Evolutionary conservation across 2,113 vertebrate species (phyloP).

Genomic region (Phyllostomus discolor): DNA sequence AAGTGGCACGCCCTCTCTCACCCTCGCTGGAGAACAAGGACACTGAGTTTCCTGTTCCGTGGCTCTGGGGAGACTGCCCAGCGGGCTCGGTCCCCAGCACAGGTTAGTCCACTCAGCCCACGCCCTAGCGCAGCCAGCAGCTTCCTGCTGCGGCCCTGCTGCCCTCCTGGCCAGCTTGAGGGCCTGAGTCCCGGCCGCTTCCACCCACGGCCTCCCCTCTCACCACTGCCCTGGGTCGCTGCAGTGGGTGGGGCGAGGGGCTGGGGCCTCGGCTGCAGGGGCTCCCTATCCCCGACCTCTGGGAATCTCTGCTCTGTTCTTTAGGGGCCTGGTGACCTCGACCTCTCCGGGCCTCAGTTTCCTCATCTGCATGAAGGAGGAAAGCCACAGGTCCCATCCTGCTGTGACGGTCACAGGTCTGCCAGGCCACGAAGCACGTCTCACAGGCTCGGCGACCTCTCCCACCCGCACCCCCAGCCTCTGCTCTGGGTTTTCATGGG

Average conservation of each 20-base stretch:
- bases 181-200: background rate
- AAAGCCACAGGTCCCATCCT: background rate
- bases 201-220: background rate
- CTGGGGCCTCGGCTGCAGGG: background rate
- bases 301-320: background rate
- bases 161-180: background rate
- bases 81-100: too few relatives aligned
- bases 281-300: background rate
- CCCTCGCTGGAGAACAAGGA: background rate
- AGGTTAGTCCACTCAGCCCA: background rate
- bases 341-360: background rate
- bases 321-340: background rate
- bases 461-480: fast-evolving
- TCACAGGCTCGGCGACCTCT: background rate
- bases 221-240: background rate
- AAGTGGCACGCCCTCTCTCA: background rate
- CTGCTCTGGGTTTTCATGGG: background rate
- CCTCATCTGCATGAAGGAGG: background rate
- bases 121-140: background rate
- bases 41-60: fast-evolving
- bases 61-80: background rate
- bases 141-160: background rate
- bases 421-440: background rate
- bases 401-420: fast-evolving
- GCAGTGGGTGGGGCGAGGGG: background rate